Percentiles rank a stretch among this genome's conserved stretches.
phyloP scores from a whole-genome alignment of 2,888 invertebrate species.

The Troglohyphantes excavatus region DNA sequence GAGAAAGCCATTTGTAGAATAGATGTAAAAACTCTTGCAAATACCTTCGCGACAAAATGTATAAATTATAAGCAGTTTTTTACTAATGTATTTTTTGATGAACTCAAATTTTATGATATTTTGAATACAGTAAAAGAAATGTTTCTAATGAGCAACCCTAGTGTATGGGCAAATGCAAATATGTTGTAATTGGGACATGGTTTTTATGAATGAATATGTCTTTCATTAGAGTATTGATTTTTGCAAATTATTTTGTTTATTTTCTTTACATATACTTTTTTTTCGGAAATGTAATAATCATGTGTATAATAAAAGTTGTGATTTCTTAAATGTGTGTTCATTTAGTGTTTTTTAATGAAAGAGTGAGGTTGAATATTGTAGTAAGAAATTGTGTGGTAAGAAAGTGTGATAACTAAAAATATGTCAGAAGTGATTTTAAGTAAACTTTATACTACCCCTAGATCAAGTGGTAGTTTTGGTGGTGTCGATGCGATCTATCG shows the following conservation, averaged over 20 bases:
- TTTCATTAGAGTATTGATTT: too few species aligned
- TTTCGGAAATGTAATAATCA: too few species aligned
- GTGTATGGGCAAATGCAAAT: neutral
- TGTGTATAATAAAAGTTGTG: too few species aligned
- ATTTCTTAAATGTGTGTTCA: too few species aligned
- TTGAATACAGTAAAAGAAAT: neutral
- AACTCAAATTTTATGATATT: neutral
- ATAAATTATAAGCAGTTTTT: neutral
- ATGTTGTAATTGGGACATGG: neutral
- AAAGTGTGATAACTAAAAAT: too few species aligned
- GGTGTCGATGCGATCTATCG: conserved; percentile 23
- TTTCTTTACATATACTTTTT: too few species aligned
- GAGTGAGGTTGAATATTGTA: too few species aligned
- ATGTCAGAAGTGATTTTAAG: too few species aligned
- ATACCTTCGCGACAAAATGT: neutral
- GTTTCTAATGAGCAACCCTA: neutral
- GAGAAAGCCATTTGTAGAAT: neutral
- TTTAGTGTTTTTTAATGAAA: too few species aligned
- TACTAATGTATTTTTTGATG: neutral
- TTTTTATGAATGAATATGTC: too few species aligned
- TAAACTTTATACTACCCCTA: conserved; percentile 1
- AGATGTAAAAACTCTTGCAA: neutral
- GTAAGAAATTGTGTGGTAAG: too few species aligned
- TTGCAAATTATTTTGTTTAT: too few species aligned
- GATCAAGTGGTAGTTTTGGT: conserved; percentile 36